Base-by-base conservation (phyloP, 2,113 vertebrate genomes). In the Miniopterus natalensis region DNA sequence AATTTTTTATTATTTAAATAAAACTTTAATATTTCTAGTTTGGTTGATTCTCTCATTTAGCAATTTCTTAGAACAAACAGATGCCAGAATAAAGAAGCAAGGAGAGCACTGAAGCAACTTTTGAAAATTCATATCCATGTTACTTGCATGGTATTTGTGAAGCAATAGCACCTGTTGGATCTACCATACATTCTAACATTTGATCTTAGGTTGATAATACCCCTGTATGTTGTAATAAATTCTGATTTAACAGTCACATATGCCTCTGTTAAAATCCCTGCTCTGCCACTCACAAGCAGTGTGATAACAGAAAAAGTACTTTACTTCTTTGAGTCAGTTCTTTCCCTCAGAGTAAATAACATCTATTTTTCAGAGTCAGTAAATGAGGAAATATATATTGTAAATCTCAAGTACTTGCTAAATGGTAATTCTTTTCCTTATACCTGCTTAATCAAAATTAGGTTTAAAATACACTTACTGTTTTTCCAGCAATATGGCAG, bases 401-500 rank as follows among this genome's bases (percentile, higher is more conserved):
- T 61, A 84, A 49, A 92, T 29, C 5, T 63, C 74, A 70, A 90
- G 13, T 55, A n/a, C 23, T 79, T 29, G 49, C 85, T 77, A 95
- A 55, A 53, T 81, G 27, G 14, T 47, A 75, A 11, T 80, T 63
- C 36, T 79, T 86, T 85, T 86, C 59, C 36, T 81, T 75, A 73
- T 18, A 27, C 20, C 8, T 77, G 27, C 12, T 63, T 77, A 51
- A 86, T 25, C 31, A 89, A 29, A 75, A 61, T 70, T 61, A 47
- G 27, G 2, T 57, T 81, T 86, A 71, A 87, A 93, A 95, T 61
- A 36, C 45, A 87, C 20, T 81, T 75, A 84, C 45, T 92, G 47
- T 36, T 88, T 92, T 79, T 65, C 11, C 55, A 63, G 36, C 23
- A 45, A 42, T 53, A 87, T 83, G 12, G 27, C 11, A 68, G 75